Conservation (phyloP, 2,888 invertebrate genomes). For the Chloroclystis v-ata region DNA sequence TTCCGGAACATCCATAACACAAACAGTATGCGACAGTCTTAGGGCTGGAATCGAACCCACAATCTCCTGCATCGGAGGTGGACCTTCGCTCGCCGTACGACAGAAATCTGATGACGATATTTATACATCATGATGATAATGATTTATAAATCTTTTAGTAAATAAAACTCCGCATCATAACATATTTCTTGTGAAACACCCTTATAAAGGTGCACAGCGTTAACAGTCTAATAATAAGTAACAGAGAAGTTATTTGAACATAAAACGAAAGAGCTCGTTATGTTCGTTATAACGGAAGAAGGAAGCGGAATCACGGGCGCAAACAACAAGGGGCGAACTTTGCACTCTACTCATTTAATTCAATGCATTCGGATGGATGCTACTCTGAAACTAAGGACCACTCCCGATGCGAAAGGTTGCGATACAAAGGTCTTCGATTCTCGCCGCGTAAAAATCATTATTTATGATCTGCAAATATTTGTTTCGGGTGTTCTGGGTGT, state of each 20-base stretch:
- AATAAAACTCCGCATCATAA: too few relatives aligned
- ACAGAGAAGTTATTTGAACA: background rate
- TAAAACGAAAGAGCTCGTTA: background rate
- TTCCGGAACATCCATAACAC: background rate
- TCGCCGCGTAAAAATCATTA: too few relatives aligned
- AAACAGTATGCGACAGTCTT: too few relatives aligned
- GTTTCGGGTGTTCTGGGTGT: too few relatives aligned
- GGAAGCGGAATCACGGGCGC: slow-evolving; percentile 1
- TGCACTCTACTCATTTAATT: slow-evolving; percentile 1
- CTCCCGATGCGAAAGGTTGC: background rate
- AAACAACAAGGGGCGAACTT: background rate
- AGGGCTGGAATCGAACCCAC: background rate
- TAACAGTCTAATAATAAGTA: too few relatives aligned
- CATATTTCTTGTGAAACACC: too few relatives aligned
- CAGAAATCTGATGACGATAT: too few relatives aligned
- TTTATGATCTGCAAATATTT: too few relatives aligned
- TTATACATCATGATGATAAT: too few relatives aligned
- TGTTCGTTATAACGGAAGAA: slow-evolving; percentile 1
- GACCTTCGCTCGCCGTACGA: background rate
- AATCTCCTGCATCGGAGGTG: background rate
- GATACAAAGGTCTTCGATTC: too few relatives aligned
- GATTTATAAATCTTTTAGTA: too few relatives aligned
- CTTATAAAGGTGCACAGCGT: too few relatives aligned
- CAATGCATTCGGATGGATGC: background rate
- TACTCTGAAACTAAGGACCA: background rate